These are phyloP conservation scores for Seladonia tumulorum DNA, from an alignment of 2,888 invertebrate genomes.

Conservation along the genomic window DNA sequence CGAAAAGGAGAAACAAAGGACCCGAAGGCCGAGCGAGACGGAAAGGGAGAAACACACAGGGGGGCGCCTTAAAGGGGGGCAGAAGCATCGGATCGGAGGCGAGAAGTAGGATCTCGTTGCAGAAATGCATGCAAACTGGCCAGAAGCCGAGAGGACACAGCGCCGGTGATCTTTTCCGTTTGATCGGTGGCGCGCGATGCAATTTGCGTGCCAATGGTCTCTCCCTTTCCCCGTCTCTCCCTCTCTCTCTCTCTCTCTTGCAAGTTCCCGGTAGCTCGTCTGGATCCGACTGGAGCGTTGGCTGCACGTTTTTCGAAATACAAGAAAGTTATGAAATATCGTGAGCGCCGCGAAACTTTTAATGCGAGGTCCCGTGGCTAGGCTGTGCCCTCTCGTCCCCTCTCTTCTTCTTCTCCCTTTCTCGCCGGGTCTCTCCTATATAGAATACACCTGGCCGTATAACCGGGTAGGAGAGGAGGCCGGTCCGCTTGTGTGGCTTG, in stretches of 20 bases:
- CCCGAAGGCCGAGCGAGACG: constrained; percentile 12
- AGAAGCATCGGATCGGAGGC: not conserved
- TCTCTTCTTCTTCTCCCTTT: constrained; percentile 18
- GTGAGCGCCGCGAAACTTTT: constrained; percentile 82
- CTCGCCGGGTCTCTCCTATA: constrained; percentile 42
- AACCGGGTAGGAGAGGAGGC: constrained; percentile 43
- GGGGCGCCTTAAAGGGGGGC: not conserved
- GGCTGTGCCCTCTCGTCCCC: constrained; percentile 38
- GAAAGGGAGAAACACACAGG: constrained; percentile 7
- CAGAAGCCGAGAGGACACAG: not conserved
- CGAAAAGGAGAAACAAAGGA: constrained; percentile 42
- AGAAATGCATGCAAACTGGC: not conserved
- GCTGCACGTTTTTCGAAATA: constrained; percentile 82
- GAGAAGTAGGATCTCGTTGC: not conserved
- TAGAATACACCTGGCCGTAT: constrained; percentile 71
- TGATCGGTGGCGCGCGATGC: constrained; percentile 5
- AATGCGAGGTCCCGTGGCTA: constrained; percentile 79
- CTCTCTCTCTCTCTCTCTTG: not conserved
- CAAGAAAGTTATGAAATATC: constrained; percentile 84
- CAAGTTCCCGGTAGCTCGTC: constrained; percentile 35
- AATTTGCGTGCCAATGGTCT: not conserved
- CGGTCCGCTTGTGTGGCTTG: constrained; percentile 36
- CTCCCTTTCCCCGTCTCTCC: not conserved
- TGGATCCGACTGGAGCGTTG: constrained; percentile 46
- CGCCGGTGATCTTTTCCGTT: constrained; percentile 1